Evolutionary conservation across 2,888 invertebrate genomes (phyloP), one percentile per base, ranked within the genome.

Genomic region (Stegana nigrithorax): DNA sequence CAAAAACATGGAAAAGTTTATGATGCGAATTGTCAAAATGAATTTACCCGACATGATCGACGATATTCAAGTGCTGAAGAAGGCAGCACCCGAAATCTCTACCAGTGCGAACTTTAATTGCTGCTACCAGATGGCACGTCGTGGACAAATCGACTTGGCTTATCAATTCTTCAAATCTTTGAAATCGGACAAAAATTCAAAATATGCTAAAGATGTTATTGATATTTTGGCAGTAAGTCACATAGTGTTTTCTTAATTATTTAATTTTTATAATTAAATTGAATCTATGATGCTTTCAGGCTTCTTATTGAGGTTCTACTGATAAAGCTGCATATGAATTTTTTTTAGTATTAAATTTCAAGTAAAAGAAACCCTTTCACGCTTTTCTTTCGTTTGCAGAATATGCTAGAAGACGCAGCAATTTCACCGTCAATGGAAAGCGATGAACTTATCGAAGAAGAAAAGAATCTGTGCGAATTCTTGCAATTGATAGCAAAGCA

Each of bases 11-110:
- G 81, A 82, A 67, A 70, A 85, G 6, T 81, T 82, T 21, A 75
- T 83, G 67, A 81, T 79, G 68, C 83, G 85, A n/a, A 83, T 86
- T 58, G 69, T 86, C 0, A 83, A 85, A 68, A 59, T 83, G 32
- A 72, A 83, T 64, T 65, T 84, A 7, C 83, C 85, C 0, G 85
- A 84, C 59, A 83, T 86, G 84, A 60, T 84, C 12, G 71, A 82
- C 0, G 86, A 86, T 64, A 81, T 86, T 29, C 72, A 72, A 12
- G 70, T 75, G 5, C 61, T 86, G 2, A 79, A 81, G 0, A 83
- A 82, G 64, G 81, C 83, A 0, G 81, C 82, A 0, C 83, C 85
- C 0, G 81, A 83, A 61, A 81, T 84, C 6, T 70, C 78, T 4
- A 66, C 67, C 5, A 78, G 71, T 12, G 84, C 85, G 0, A 81